Base-by-base conservation (phyloP, 2,797 vertebrate genomes). In the Clamator glandarius region DNA sequence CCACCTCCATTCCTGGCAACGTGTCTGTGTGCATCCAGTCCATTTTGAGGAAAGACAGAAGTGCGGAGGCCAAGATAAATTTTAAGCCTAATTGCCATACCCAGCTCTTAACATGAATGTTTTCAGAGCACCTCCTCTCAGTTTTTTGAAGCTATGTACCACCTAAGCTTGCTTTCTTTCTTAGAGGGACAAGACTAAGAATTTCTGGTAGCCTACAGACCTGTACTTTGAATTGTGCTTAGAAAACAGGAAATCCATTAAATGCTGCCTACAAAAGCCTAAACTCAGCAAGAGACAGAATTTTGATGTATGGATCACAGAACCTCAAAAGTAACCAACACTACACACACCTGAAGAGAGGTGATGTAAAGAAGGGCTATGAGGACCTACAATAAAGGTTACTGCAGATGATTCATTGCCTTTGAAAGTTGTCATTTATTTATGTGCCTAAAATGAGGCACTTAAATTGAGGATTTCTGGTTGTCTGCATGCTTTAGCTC, bases 211-310 rank as follows among this genome's bases (percentile, higher is more conserved):
- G 41, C 54, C 39, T 78, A 82, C 18, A 83, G 62, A 80, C 25
- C 35, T 66, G 19, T 52, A 31, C 75, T 91, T 91, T 77, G 72
- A 87, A 9, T 41, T 16, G 23, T 51, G 42, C 57, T 91, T 79
- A 86, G 35, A 70, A 92, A 90, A 90, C 15, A 88, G 59, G 41
- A 84, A 91, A 73, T 91, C 83, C 52, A 76, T 75, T 92, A 83
- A 92, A 83, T 16, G 66, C 42, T 72, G 58, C 29, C 86, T 66
- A 51, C 23, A 69, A 66, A 94, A 87, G 58, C 42, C 62, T 78
- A 36, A 92, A 80, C 66, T 93, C 84, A 33, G 73, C 75, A 87
- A 64, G 35, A 83, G 44, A 93, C 15, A 72, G 51, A 10, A 68
- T 66, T n/a, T 9, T 73, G 63, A 66, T 4, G 1, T 28, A 24